Evolutionary conservation across 2,113 vertebrate species (phyloP), one percentile per base, ranked within the genome.

Genomic region (Ptilorrhoa leucosticta): DNA sequence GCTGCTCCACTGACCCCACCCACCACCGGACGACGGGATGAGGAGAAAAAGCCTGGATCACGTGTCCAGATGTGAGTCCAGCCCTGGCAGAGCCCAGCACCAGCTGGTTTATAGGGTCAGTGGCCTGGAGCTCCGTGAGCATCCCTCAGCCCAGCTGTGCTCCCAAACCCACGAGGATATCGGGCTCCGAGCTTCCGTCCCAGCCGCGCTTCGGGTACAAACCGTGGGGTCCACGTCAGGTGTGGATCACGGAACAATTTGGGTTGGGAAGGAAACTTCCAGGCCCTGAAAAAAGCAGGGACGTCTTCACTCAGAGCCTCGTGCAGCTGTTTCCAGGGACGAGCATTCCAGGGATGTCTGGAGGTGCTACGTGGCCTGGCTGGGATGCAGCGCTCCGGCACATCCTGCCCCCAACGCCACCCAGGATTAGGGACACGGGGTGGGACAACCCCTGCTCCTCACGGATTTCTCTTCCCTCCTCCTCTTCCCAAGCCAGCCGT

Each of bases 111-210:
- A 7, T 0, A 0, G 17, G 30, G 35, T 9, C 37, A 48, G 15
- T 2, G 51, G 8, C 40, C 45, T 2, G 24, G 28, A 83, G 51
- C 53, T 86, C 35, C 37, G 16, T 1, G 1, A 4, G 30, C 51
- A 61, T 7, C 0, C 0, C 70, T 54, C 60, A n/a, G 19, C 70
- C n/a, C 3, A 5, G 23, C 23, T 14, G 3, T 11, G 16, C 47
- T 56, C 26, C 11, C 5, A 33, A 39, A 61, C 1, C 15, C 11
- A 3, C 0, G 2, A 21, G 68, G 48, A 31, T 15, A 31, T 7
- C 0, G 3, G 18, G 69, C 58, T 85, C n/a, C 0, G 0, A 12
- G 16, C 1, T 50, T 6, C 50, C 39, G 31, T 28, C 58, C 71
- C 5, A 2, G 40, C 71, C 65, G 64, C 23, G 26, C 39, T 35